Evolutionary conservation across 1,140 invertebrate species (phyloP).

Genomic region (Drosophila kurseongensis): DNA sequence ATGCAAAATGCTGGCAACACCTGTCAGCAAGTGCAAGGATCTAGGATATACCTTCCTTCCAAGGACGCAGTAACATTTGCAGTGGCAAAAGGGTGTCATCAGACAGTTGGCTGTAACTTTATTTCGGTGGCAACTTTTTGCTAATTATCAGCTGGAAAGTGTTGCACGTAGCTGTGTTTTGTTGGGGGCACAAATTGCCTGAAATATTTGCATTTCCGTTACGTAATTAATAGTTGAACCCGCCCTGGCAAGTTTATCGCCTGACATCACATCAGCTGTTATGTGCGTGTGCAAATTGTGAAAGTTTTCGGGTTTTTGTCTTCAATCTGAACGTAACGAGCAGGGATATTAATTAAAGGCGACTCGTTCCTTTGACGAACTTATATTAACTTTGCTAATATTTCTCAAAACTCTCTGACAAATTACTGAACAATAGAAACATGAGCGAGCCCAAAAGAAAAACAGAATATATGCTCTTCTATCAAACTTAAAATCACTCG

Average conservation of each 20-base stretch:
- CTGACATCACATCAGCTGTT: slow-evolving; percentile 24
- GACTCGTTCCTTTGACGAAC: slow-evolving; percentile 9
- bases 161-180: slow-evolving; percentile 35
- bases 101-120: slow-evolving; percentile 47
- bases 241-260: slow-evolving; percentile 34
- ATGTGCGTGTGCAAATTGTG: slow-evolving; percentile 26
- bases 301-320: slow-evolving; percentile 42
- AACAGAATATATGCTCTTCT: neutral
- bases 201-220: slow-evolving; percentile 71
- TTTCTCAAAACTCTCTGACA: slow-evolving; percentile 13
- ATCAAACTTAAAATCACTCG: neutral
- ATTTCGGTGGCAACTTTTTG: slow-evolving; percentile 32
- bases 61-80: slow-evolving; percentile 13
- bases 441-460: neutral
- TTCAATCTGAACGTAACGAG: slow-evolving; percentile 27
- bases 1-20: slow-evolving; percentile 54
- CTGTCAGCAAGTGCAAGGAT: slow-evolving; percentile 40
- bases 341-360: slow-evolving; percentile 42
- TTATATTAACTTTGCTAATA: slow-evolving; percentile 18
- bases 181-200: slow-evolving; percentile 51
- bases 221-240: slow-evolving; percentile 61
- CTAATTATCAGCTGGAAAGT: slow-evolving; percentile 61
- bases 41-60: neutral
- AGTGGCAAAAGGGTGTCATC: slow-evolving; percentile 11
- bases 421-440: slow-evolving; percentile 14